A percentile compares a stretch with the other conserved stretches of the same genome.
These are phyloP conservation scores for Diplazon laetatorius DNA, from an alignment of 2,888 invertebrate genomes.

Conservation along the genomic window DNA sequence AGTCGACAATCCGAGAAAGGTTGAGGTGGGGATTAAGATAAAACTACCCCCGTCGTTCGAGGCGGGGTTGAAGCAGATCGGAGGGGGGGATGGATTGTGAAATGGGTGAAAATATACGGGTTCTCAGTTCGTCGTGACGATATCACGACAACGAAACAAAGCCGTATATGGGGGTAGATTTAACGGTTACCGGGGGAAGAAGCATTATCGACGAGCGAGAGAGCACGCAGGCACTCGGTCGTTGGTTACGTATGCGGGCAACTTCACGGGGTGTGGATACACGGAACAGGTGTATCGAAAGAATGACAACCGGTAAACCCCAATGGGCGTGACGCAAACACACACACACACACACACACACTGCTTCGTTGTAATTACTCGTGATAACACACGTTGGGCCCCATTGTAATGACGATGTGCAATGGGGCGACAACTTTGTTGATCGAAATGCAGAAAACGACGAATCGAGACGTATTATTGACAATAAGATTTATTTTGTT, in stretches of 20 bases:
- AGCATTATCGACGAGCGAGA: constrained; percentile 50
- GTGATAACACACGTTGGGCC: constrained; percentile 49
- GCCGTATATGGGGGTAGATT: constrained; percentile 75
- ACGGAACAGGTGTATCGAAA: constrained; percentile 76
- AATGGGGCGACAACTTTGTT: too few relatives aligned
- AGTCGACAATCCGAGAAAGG: not conserved
- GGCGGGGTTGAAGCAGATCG: not conserved
- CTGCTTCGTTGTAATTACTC: constrained; percentile 50
- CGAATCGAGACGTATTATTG: too few relatives aligned
- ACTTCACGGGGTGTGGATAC: constrained; percentile 28
- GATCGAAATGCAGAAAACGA: too few relatives aligned
- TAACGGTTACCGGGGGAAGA: constrained; percentile 78
- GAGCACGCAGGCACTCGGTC: constrained; percentile 6
- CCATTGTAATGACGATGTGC: too few relatives aligned
- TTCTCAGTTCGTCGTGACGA: constrained; percentile 20
- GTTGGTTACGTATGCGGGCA: constrained; percentile 65
- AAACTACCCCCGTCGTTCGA: constrained; percentile 4
- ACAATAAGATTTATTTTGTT: too few relatives aligned
- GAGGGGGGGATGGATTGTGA: not conserved
- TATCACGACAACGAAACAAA: constrained; percentile 55
- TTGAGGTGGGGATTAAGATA: too few relatives aligned
- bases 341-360: too few relatives aligned
- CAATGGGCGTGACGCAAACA: constrained; percentile 63
- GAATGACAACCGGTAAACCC: constrained; percentile 64
- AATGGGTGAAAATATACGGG: constrained; percentile 47